A percentile compares a stretch with the other conserved stretches of the same genome.
Conservation (phyloP, 37 sponge, comb jelly and placozoan genomes). For the Spongilla lacustris region DNA sequence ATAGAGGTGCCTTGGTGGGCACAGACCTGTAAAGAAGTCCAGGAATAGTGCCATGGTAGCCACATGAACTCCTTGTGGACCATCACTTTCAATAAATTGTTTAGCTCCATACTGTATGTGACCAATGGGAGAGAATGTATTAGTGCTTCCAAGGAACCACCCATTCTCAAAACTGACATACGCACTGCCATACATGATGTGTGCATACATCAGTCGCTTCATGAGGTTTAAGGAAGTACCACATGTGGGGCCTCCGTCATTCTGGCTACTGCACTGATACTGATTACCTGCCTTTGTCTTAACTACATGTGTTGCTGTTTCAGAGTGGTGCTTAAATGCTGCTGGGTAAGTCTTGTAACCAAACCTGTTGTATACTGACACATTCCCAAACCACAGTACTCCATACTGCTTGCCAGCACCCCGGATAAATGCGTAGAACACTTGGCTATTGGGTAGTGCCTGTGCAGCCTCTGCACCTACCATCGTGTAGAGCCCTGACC, state of each 20-base stretch:
- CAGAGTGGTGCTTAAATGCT: background rate
- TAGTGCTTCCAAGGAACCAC: slow-evolving; percentile 35
- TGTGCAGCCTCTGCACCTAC: slow-evolving; percentile 65
- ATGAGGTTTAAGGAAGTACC: slow-evolving; percentile 61
- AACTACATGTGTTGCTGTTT: background rate
- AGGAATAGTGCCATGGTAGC: slow-evolving; percentile 41
- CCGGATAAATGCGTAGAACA: slow-evolving; percentile 57
- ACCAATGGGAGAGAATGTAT: slow-evolving; percentile 40
- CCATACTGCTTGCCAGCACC: slow-evolving; percentile 71
- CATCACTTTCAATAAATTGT: slow-evolving; percentile 9
- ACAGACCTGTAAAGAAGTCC: slow-evolving; percentile 54
- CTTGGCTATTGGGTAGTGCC: slow-evolving; percentile 53
- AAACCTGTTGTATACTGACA: slow-evolving; percentile 61
- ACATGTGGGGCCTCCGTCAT: slow-evolving; percentile 42
- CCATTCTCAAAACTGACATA: slow-evolving; percentile 57
- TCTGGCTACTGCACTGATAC: background rate
- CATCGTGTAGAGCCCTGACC: slow-evolving; percentile 49
- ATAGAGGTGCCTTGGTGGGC: slow-evolving; percentile 37
- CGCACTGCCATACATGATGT: slow-evolving; percentile 61
- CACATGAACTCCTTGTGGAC: slow-evolving; percentile 16
- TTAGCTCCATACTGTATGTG: slow-evolving; percentile 46
- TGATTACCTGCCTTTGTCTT: background rate
- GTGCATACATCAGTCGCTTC: slow-evolving; percentile 64
- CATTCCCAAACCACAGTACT: slow-evolving; percentile 69
- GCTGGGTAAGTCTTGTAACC: slow-evolving; percentile 43